These are phyloP conservation scores for Pyrgilauda ruficollis DNA, from an alignment of 2,113 vertebrate genomes.

Conservation along the genomic window DNA sequence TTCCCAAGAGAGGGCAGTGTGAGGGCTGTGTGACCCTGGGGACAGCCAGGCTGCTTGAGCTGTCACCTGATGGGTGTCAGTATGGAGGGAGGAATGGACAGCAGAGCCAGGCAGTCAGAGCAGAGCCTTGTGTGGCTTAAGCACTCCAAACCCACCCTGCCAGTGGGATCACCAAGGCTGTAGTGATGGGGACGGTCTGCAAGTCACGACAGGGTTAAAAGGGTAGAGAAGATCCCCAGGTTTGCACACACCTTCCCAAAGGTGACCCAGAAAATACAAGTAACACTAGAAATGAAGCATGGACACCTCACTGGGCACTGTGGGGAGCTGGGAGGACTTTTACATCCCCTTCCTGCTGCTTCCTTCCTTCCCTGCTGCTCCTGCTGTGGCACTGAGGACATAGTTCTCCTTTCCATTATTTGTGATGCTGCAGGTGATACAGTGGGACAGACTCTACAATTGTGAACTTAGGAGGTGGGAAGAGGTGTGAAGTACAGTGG, in stretches of 20 bases:
- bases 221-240: background rate
- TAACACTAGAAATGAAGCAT: background rate
- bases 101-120: background rate
- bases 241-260: background rate
- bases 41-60: background rate
- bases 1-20: background rate
- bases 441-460: background rate
- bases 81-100: fast-evolving
- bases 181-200: background rate
- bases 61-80: background rate
- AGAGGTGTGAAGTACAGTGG: background rate
- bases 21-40: background rate
- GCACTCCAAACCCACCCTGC: background rate
- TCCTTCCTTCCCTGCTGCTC: background rate
- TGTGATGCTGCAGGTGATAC: background rate
- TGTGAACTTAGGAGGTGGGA: background rate
- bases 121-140: fast-evolving
- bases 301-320: background rate
- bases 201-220: background rate
- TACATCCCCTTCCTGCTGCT: background rate
- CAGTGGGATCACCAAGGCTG: background rate
- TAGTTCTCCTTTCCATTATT: background rate
- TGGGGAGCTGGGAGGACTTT: background rate
- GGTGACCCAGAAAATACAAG: background rate
- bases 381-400: background rate